phyloP scores from a whole-genome alignment of 2,113 vertebrate genomes.

The Mugil cephalus region DNA sequence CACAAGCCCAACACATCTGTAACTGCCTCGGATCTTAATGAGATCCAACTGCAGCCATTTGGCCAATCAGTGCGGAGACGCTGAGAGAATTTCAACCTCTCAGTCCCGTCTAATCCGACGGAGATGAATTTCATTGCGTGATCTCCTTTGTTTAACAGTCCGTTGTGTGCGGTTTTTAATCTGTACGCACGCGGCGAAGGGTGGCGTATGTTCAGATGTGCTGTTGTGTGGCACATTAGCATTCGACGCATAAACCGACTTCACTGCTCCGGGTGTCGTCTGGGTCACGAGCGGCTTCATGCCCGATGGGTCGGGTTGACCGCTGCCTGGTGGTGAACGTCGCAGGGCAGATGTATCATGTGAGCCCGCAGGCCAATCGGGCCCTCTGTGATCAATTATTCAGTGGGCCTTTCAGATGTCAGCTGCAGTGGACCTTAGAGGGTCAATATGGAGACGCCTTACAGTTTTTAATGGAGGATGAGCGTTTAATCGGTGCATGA shows the following conservation, averaged over 20 bases:
- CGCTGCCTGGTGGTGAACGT: slow-evolving; percentile 37
- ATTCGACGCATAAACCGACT: slow-evolving; percentile 27
- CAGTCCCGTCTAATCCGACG: slow-evolving; percentile 47
- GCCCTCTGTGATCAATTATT: slow-evolving; percentile 75
- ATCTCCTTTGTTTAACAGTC: slow-evolving; percentile 49
- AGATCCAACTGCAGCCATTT: slow-evolving; percentile 35
- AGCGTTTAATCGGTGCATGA: not conserved
- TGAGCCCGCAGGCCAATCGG: slow-evolving; percentile 63
- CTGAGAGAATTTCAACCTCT: slow-evolving; percentile 39
- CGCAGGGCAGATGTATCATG: slow-evolving; percentile 53
- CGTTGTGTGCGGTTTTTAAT: slow-evolving; percentile 49
- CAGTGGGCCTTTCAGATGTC: slow-evolving; percentile 69
- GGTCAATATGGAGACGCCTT: slow-evolving; percentile 41
- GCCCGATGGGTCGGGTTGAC: slow-evolving; percentile 25
- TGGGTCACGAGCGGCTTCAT: slow-evolving; percentile 39
- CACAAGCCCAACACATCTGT: slow-evolving; percentile 31
- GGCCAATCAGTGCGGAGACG: slow-evolving; percentile 41
- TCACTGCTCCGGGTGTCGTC: slow-evolving; percentile 18
- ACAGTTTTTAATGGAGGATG: slow-evolving; percentile 27
- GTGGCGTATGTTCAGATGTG: slow-evolving; percentile 37
- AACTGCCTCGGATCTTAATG: slow-evolving; percentile 56
- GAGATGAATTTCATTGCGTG: slow-evolving; percentile 46
- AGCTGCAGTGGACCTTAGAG: slow-evolving; percentile 39
- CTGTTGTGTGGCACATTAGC: not conserved
- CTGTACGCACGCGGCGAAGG: slow-evolving; percentile 29